Evolutionary conservation across 92 coral and sea anemone species (phyloP).

Genomic region (Palythoa grandis): DNA sequence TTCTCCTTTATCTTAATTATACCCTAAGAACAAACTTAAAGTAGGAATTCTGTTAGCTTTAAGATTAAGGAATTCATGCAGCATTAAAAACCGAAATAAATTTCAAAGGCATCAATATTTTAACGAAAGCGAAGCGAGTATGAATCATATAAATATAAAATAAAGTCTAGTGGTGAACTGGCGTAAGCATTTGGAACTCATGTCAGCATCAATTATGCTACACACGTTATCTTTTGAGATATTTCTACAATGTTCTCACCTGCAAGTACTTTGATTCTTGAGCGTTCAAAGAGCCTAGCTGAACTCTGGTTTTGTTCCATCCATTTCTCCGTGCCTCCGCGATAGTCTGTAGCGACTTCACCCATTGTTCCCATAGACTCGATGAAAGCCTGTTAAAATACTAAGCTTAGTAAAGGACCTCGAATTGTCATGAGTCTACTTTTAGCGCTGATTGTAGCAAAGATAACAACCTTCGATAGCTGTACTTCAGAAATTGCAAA

Average conservation of each 20-base stretch:
- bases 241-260: constrained; percentile 50
- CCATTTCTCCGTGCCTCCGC: constrained; percentile 85
- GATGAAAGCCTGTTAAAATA: constrained; percentile 72
- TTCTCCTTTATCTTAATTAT: neutral
- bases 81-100: neutral
- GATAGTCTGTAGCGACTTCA: constrained; percentile 68
- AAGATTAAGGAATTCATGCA: neutral
- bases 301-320: constrained; percentile 93
- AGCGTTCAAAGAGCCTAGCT: constrained; percentile 95
- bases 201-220: neutral
- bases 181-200: constrained; percentile 15
- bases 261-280: constrained; percentile 98
- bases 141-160: neutral
- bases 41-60: neutral
- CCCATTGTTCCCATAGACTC: constrained; percentile 98
- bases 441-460: neutral
- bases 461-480: neutral
- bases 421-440: neutral
- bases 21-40: neutral
- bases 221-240: neutral
- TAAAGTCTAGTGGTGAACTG: neutral
- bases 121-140: neutral
- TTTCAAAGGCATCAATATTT: constrained; percentile 40
- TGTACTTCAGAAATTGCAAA: neutral
- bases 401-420: neutral